Conservation (phyloP, 2,113 vertebrate species). For the Chunga burmeisteri region DNA sequence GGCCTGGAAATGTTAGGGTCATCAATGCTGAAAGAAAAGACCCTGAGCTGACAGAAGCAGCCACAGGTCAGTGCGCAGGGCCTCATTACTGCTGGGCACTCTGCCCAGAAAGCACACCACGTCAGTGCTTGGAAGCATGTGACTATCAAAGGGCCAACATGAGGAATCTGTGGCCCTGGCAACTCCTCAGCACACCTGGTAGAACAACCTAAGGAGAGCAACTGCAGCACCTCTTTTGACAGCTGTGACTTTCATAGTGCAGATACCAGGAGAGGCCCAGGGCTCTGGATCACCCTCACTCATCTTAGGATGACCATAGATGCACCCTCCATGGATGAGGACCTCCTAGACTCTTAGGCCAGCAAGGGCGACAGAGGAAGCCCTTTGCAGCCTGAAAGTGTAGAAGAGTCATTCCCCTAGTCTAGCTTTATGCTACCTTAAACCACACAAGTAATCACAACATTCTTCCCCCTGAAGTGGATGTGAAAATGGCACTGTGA, state of each 20-base stretch:
- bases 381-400: background rate
- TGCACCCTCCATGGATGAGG: background rate
- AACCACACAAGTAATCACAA: background rate
- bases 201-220: fast-evolving
- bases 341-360: background rate
- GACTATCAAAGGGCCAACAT: background rate
- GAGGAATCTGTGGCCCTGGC: background rate
- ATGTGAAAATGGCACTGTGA: background rate
- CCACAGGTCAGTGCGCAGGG: background rate
- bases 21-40: background rate
- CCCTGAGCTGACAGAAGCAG: background rate
- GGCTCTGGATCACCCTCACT: background rate
- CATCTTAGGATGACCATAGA: background rate
- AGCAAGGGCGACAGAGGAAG: background rate
- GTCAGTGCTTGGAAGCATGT: fast-evolving
- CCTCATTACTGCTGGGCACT: background rate
- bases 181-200: background rate
- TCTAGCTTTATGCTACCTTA: background rate
- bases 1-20: too few species aligned
- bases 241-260: background rate
- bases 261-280: background rate
- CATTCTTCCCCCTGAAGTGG: background rate
- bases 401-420: fast-evolving
- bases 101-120: background rate
- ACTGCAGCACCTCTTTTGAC: background rate